Conservation (phyloP, 2,888 invertebrate species). For the Agriopis marginaria region DNA sequence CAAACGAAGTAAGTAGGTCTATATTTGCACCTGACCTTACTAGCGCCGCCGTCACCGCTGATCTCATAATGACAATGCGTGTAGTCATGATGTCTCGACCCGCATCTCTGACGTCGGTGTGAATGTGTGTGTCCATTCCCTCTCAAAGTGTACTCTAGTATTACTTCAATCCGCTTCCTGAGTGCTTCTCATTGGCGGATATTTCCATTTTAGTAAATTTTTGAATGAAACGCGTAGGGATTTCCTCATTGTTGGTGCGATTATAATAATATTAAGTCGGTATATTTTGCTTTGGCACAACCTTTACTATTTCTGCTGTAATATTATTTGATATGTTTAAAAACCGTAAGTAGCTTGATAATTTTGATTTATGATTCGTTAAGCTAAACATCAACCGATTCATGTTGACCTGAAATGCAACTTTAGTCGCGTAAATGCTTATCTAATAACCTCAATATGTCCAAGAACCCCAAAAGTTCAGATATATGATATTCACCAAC, state of each 20-base stretch:
- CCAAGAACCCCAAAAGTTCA: too few species aligned
- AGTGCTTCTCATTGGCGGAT: conserved; percentile 22
- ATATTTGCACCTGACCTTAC: conserved; percentile 43
- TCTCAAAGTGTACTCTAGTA: conserved; percentile 13
- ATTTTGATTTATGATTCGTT: neutral
- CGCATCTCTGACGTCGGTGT: conserved; percentile 38
- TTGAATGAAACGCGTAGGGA: conserved; percentile 26
- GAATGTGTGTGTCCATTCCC: conserved; percentile 26
- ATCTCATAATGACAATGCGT: conserved; percentile 46
- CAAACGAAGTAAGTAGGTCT: conserved; percentile 34
- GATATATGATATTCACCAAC: too few species aligned
- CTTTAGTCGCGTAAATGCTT: conserved; percentile 8
- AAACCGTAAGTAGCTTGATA: neutral
- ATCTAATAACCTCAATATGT: neutral
- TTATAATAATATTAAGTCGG: neutral
- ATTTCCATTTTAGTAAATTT: conserved; percentile 24
- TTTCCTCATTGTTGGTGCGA: conserved; percentile 18
- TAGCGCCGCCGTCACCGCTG: conserved; percentile 44
- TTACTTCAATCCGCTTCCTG: conserved; percentile 26
- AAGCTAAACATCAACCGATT: neutral
- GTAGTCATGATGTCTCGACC: conserved; percentile 36
- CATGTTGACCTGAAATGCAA: conserved; percentile 14
- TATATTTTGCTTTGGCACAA: neutral
- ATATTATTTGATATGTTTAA: neutral
- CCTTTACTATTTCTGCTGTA: neutral